Evolutionary conservation across 30 jellyfish, hydroid and myxozoan species (phyloP).

Genomic region (Pseudorhiza aurosa): DNA sequence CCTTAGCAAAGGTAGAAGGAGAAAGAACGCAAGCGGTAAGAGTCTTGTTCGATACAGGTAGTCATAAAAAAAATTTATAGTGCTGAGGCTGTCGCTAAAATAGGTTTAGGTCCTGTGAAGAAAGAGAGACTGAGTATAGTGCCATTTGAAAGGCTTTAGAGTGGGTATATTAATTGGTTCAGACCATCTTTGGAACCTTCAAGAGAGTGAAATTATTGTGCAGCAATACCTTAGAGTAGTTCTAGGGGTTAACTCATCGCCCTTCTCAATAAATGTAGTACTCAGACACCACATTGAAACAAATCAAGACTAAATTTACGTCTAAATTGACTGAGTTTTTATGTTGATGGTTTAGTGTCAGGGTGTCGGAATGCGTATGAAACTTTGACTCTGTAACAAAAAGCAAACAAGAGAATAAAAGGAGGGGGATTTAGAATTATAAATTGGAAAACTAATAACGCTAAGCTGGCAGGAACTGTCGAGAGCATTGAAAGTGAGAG

Average conservation of each 20-base stretch:
- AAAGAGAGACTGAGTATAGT: conserved; percentile 8
- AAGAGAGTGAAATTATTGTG: neutral
- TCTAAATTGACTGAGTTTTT: neutral
- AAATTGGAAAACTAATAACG: conserved; percentile 24
- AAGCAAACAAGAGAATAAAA: conserved; percentile 19
- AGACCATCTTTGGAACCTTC: neutral
- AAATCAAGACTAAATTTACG: conserved; percentile 27
- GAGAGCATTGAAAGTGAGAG: neutral
- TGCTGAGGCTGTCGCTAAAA: conserved; percentile 12
- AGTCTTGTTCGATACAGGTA: conserved; percentile 44
- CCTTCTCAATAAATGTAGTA: conserved; percentile 31
- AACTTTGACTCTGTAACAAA: conserved; percentile 19
- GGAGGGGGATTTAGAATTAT: conserved; percentile 37
- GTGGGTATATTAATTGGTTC: conserved; percentile 2
- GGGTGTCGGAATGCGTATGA: conserved; percentile 14
- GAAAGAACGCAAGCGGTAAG: conserved; percentile 1
- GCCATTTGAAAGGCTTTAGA: neutral
- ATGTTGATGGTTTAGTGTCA: conserved; percentile 32
- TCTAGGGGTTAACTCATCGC: conserved; percentile 32
- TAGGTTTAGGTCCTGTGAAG: neutral
- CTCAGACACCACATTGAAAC: conserved; percentile 11
- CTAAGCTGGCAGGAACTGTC: neutral
- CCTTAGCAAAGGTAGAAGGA: conserved; percentile 28
- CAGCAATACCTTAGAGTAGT: too few species aligned
- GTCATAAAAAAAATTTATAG: conserved; percentile 23